Evolutionary conservation across 2,113 vertebrate genomes (phyloP).

Genomic region (Zootoca vivipara): DNA sequence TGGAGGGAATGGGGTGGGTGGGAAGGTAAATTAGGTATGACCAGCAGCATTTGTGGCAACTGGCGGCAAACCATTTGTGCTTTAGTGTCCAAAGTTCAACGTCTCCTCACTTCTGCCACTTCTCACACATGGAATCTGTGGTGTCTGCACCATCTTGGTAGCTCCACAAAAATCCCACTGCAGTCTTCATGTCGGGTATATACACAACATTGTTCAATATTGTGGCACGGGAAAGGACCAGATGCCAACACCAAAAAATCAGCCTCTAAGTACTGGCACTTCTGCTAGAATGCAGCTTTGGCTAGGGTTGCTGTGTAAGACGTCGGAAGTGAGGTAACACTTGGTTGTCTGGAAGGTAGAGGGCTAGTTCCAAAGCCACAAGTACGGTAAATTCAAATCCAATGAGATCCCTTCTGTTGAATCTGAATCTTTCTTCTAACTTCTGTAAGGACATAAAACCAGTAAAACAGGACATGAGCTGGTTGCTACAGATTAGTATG

Average conservation of each 20-base stretch:
- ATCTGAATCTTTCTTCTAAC: constrained; percentile 94
- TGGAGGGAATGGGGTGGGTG: background rate
- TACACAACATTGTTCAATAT: background rate
- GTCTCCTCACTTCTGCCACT: constrained; percentile 56
- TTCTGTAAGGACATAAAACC: constrained; percentile 77
- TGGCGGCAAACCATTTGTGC: constrained; percentile 65
- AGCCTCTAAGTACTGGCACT: background rate
- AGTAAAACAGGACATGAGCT: background rate
- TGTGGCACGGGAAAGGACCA: background rate
- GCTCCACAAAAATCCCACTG: background rate
- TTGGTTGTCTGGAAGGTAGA: constrained; percentile 94
- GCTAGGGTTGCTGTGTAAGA: constrained; percentile 87
- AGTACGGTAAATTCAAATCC: constrained; percentile 95
- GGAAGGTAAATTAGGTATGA: constrained; percentile 60
- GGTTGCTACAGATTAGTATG: background rate
- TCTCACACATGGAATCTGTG: constrained; percentile 23
- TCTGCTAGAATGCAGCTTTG: constrained; percentile 1
- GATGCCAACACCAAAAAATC: background rate
- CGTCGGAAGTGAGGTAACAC: constrained; percentile 94
- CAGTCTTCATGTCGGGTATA: constrained; percentile 3
- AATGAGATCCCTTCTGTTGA: constrained; percentile 92
- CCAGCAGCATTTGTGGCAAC: constrained; percentile 58
- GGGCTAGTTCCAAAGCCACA: constrained; percentile 95
- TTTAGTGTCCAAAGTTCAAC: constrained; percentile 60
- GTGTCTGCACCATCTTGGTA: background rate